Base-by-base conservation (phyloP, 2,888 invertebrate genomes). In the Acrobasis suavella region DNA sequence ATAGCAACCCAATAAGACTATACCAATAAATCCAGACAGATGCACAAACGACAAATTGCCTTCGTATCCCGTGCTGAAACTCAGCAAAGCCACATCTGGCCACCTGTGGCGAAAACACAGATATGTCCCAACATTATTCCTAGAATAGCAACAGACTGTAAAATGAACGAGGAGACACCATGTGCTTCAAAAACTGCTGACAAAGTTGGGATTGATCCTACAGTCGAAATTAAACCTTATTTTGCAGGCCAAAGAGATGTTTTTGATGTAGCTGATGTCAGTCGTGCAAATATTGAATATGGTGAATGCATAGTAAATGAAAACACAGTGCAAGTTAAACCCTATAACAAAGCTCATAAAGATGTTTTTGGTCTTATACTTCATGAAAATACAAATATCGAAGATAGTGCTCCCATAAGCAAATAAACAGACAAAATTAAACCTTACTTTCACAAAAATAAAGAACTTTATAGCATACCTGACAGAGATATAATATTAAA, bases 91-190 rank as follows among this genome's bases (percentile, higher is more conserved):
- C 79, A 90, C 91, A 92, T 91, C 89, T 92, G 91, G 89, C 79
- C 89, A 91, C 90, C 91, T 91, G 91, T 78, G 75, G 81, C 87
- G 76, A 77, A 89, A 91, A 90, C 79, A 76, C 81, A 70, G 82
- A 87, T 85, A 88, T 85, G 83, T 80, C 77, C 79, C 83, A 86
- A 88, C 86, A 89, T 84, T 82, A 85, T 91, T 91, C 91, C 89
- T 91, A 90, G 91, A 91, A 91, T 91, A 91, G 91, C 91, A 88
- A 75, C 90, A 89, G 91, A 89, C 90, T 88, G 90, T 89, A 89
- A 91, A 91, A 91, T 89, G 89, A 87, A 89, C 75, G 82, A 77
- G 83, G 81, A 82, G 84, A 85, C 83, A 87, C 83, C 89, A 90
- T 86, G 83, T 89, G 91, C 87, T 83, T 84, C 87, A 85, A 88